Evolutionary conservation across 2,113 vertebrate species (phyloP), one percentile per base, ranked within the genome.

Genomic region (Cavia aperea): DNA sequence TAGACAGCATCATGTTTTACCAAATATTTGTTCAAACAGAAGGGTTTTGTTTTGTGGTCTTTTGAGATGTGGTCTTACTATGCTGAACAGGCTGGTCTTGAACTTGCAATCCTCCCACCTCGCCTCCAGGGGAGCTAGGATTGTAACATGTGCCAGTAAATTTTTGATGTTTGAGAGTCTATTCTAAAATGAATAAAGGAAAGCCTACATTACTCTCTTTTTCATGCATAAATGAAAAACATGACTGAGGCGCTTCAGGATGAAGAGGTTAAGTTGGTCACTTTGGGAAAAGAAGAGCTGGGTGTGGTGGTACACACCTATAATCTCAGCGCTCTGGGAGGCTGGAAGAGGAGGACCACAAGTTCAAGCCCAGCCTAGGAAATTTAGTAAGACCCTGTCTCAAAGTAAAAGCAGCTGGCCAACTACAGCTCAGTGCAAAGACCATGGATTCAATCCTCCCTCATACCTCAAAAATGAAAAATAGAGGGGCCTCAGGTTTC

Each of bases 241-340:
- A 0, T 8, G 2, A 31, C n/a, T 10, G 1, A 39, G 31, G 39
- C 23, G 43, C 62, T 5, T 75, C 39, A 26, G 24, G 21, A 62
- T 23, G 33, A 36, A 7, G n/a, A 91, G 5, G 18, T 1, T 54
- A 1, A 16, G 10, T 11, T 13, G 0, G 63, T 4, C 11, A 49
- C 1, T 12, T 3, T 6, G 8, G 6, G 82, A 49, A 62, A 26
- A n/a, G 54, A 31, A 13, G 14, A 31, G 70, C 77, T 33, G 77
- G 29, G 8, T 26, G 16, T 21, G 31, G 75, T 79, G 49, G 31
- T 77, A 3, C 26, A 31, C 33, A 56, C 16, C 46, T 79, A 4
- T 54, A 36, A 56, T 11, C 77, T 36, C 51, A 79, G 51, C 29
- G 12, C 77, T 36, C 49, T 79, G 31, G 77, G 8, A 79, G 31